These are phyloP conservation scores for Garrulus glandarius DNA, from an alignment of 2,797 vertebrate species.

Conservation along the genomic window DNA sequence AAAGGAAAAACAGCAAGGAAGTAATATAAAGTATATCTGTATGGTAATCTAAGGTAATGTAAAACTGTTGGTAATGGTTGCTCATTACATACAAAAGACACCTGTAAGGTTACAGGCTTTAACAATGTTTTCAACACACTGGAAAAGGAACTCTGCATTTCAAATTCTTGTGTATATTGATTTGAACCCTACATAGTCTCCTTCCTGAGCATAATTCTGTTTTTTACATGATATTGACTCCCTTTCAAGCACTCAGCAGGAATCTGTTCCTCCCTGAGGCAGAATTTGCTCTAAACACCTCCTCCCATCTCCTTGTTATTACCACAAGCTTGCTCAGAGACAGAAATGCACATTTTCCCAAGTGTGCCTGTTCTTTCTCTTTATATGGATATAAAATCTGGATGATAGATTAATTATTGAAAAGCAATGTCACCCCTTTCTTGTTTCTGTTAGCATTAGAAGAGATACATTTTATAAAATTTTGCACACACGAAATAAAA, in stretches of 20 bases:
- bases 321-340: background rate
- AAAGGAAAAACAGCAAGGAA: background rate
- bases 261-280: background rate
- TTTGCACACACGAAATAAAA: background rate
- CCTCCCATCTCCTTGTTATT: background rate
- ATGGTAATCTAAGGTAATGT: background rate
- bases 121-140: background rate
- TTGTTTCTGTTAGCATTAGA: background rate
- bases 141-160: background rate
- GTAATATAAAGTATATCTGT: background rate
- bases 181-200: background rate
- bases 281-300: background rate
- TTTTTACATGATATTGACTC: background rate
- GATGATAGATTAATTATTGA: background rate
- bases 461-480: background rate
- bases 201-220: background rate
- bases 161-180: background rate
- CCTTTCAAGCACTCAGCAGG: background rate
- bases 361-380: background rate
- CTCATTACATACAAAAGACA: background rate
- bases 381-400: background rate
- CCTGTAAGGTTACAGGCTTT: background rate
- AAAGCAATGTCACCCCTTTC: background rate
- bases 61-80: background rate
- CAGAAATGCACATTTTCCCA: background rate